Evolutionary conservation across 2,888 invertebrate genomes (phyloP).

Genomic region (Ochropacha duplaris): DNA sequence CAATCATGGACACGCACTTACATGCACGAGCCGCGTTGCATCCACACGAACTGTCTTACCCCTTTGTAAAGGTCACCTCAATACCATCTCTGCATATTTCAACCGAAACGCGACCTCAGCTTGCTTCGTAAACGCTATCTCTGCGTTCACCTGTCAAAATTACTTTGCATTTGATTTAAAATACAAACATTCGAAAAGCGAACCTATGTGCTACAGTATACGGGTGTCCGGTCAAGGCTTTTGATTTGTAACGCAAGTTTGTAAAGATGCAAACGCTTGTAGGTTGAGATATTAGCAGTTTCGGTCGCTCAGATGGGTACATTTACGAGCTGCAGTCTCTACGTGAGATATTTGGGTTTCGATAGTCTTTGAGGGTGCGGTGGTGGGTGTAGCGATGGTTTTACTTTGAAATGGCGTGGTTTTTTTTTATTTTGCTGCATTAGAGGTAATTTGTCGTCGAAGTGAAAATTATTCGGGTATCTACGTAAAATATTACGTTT

Average conservation of each 20-base stretch:
- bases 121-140: slow-evolving; percentile 75
- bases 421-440: slow-evolving; percentile 9
- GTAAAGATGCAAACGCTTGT: slow-evolving; percentile 64
- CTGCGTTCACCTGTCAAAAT: slow-evolving; percentile 52
- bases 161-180: slow-evolving; percentile 14
- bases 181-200: slow-evolving; percentile 20
- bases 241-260: slow-evolving; percentile 24
- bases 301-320: slow-evolving; percentile 66
- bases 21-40: slow-evolving; percentile 54
- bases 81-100: slow-evolving; percentile 80
- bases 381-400: slow-evolving; percentile 4
- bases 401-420: slow-evolving; percentile 7
- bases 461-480: not conserved
- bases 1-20: slow-evolving; percentile 43
- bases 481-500: not conserved
- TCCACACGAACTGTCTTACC: slow-evolving; percentile 73
- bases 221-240: slow-evolving; percentile 2
- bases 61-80: slow-evolving; percentile 75
- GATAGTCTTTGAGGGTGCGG: slow-evolving; percentile 67
- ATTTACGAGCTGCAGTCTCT: slow-evolving; percentile 56
- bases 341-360: slow-evolving; percentile 70
- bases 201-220: slow-evolving; percentile 25
- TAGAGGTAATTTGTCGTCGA: not conserved
- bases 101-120: slow-evolving; percentile 69
- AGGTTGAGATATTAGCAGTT: slow-evolving; percentile 78